Conservation (phyloP, 2,888 invertebrate species). For the Dilophus febrilis region DNA sequence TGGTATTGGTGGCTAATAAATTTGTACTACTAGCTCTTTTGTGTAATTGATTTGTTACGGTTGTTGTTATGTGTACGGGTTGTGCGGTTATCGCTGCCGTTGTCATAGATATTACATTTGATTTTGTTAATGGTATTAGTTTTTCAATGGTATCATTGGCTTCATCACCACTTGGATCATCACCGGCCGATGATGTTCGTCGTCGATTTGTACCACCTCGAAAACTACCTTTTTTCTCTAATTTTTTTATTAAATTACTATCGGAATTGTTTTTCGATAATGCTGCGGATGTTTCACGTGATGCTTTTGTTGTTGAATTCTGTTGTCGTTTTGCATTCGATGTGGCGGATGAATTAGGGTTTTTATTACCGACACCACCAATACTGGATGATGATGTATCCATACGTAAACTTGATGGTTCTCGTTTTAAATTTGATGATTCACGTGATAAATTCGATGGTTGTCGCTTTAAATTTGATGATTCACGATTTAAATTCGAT, state of each 20-base stretch:
- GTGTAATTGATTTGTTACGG: slow-evolving; percentile 34
- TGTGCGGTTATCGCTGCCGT: slow-evolving; percentile 40
- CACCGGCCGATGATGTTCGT: slow-evolving; percentile 1
- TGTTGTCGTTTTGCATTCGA: not conserved
- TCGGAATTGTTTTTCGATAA: slow-evolving; percentile 21
- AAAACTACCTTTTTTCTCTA: slow-evolving; percentile 13
- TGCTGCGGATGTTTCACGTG: not conserved
- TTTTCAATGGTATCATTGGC: slow-evolving; percentile 9
- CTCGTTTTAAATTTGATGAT: not conserved
- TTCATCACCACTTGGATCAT: slow-evolving; percentile 3
- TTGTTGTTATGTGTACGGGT: slow-evolving; percentile 36
- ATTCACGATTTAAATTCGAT: slow-evolving; percentile 3
- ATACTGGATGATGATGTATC: slow-evolving; percentile 5
- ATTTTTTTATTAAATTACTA: slow-evolving; percentile 20
- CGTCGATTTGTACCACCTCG: slow-evolving; percentile 8
- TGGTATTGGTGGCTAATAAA: slow-evolving; percentile 22
- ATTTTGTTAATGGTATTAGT: slow-evolving; percentile 15
- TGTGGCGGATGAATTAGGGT: too few relatives aligned
- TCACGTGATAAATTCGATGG: not conserved
- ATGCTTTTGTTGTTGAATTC: not conserved
- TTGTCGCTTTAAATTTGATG: not conserved
- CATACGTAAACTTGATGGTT: not conserved
- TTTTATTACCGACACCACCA: not conserved
- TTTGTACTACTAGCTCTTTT: slow-evolving; percentile 19
- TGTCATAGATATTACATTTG: slow-evolving; percentile 36